Evolutionary conservation across 2,888 invertebrate genomes (phyloP).

Genomic region (Digitonthophagus gazella): DNA sequence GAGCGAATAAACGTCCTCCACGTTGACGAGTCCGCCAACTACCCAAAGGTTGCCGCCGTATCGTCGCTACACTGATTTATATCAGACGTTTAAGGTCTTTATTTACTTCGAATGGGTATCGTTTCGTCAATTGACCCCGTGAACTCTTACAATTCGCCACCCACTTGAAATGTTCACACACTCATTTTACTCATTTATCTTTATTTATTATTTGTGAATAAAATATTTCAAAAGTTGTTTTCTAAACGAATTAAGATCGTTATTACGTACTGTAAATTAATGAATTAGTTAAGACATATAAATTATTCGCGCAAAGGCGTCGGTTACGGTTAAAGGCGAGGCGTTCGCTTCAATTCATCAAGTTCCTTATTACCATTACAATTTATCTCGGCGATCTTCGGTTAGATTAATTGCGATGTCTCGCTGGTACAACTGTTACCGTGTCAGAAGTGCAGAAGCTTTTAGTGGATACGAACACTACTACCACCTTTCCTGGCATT

Average conservation of each 20-base stretch:
- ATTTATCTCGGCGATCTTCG: constrained; percentile 15
- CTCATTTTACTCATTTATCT: background rate
- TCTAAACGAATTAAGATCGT: constrained; percentile 1
- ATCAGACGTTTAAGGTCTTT: background rate
- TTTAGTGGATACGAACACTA: constrained; percentile 8
- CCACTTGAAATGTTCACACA: background rate
- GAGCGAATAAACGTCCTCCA: background rate
- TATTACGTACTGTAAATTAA: constrained; percentile 5
- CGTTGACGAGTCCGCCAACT: background rate
- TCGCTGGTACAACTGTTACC: constrained; percentile 7
- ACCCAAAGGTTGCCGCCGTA: background rate
- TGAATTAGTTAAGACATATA: constrained; percentile 16
- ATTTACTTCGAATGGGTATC: background rate
- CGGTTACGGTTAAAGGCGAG: background rate
- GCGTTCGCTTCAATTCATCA: constrained; percentile 10
- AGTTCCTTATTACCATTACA: constrained; percentile 15
- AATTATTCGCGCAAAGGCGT: constrained; percentile 13
- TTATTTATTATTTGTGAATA: no score
- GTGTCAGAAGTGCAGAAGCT: constrained; percentile 8
- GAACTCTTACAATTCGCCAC: background rate
- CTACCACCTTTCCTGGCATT: constrained; percentile 5
- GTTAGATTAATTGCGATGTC: constrained; percentile 15
- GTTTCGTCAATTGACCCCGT: background rate
- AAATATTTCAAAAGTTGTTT: no score
- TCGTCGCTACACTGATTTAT: background rate